Base-by-base conservation (phyloP, 2,888 invertebrate species). In the Metopia argyrocephala region DNA sequence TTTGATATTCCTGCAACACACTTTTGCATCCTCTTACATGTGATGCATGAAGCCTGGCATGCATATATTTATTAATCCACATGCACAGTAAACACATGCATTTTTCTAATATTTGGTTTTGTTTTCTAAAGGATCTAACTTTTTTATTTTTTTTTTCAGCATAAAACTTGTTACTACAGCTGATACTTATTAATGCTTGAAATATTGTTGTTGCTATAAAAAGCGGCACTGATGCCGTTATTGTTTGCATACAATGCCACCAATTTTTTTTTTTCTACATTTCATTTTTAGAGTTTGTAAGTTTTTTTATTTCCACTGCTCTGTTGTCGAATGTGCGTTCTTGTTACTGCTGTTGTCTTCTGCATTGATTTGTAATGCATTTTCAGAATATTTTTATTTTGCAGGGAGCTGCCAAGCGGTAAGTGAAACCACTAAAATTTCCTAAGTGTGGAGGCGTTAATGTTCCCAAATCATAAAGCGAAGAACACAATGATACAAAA, bases 281-380 rank as follows among this genome's bases (percentile, higher is more conserved):
- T 38, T 4, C 15, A 38, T 15, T 38, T 15, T 38, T 12, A 38
- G 38, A 15, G 3, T 38, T 12, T 38, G 38, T 38, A 3, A 38
- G 38, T 12, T 38, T 70, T 76, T 80, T 57, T 64, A 59, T 31
- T 71, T 69, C 64, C 68, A 76, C 64, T 69, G 62, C 45, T 59
- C 73, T 80, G 45, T 68, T 71, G 21, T 38, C 45, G 56, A 31
- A 64, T 65, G 73, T 80, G 48, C n/a, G n/a, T n/a, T n/a, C n/a
- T 38, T 38, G 9, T 12, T 38, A 15, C 59, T 64, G 45, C 59
- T 48, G 59, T 73, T 69, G 59, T 73, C 68, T 31, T 27, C 69
- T 57, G 76, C 73, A 76, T 76, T 80, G 73, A 80, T 80, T 80
- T 80, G 80, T 59, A 50, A 65, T 73, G 50, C 69, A 76, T 73